Evolutionary conservation across 2,113 vertebrate genomes (phyloP), one percentile per base, ranked within the genome.

Genomic region (Neomonachus schauinslandi): DNA sequence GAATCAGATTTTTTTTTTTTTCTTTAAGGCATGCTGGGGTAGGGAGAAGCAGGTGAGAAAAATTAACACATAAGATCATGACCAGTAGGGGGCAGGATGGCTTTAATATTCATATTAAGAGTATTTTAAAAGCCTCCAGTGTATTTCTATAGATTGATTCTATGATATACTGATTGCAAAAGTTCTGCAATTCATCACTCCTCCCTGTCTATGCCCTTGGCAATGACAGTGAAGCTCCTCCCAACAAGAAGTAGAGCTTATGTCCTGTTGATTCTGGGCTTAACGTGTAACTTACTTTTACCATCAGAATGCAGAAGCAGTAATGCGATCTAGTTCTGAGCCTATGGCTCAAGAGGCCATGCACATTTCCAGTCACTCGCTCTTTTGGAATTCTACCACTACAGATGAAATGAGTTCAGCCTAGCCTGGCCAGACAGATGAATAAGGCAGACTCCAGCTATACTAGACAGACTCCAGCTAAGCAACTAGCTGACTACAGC

Each of bases 81-180:
- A 61, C 31, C 49, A 96, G 21, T 55, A 90, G 61, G 36, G 49
- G 53, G 46, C 55, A 89, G 57, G 31, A 36, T 91, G 28, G 14
- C 8, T 74, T 97, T 92, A 26, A 72, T 92, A 83, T 69, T 95
- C 82, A 79, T 18, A 51, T 33, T 87, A 57, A 82, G 69, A 53
- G 15, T 42, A n/a, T 69, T 57, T 86, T n/a, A 49, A 39, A 95
- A 21, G 19, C 6, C 69, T 72, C 46, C 81, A 67, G 26, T 71
- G 10, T 51, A 88, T 61, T 51, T 92, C 36, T 53, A 91, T 57
- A 80, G 36, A 87, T 65, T 80, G 63, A 65, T 33, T 65, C 22
- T 65, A 39, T 53, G 28, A 36, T 14, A 89, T 33, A 51, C 19
- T 36, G 55, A 36, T 55, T 39, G 7, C 9, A 88, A 71, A 71